Base-by-base conservation (phyloP, 2,888 invertebrate genomes). In the Drosophila prostipennis region DNA sequence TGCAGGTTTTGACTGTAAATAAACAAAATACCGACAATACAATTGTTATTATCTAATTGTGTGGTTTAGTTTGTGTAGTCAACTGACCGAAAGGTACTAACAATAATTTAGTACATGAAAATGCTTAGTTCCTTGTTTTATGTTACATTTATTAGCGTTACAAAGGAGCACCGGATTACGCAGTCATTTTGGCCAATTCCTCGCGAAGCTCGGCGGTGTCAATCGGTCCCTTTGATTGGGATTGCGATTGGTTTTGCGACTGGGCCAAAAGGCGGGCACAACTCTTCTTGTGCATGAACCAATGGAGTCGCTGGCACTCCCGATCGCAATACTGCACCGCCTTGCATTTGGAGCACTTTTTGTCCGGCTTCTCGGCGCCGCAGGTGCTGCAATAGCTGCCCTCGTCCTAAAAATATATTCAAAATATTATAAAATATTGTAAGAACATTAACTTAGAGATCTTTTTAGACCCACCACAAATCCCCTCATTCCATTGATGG, bases 301-400 rank as follows among this genome's bases (percentile, higher is more conserved):
- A 97, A 91, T 97, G 98, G 49, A 98, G 93, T 76, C 97, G 95
- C 91, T 99, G 99, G 91, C 99, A 99, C 89, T 96, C 96, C 69
- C 96, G 94, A 92, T 98, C 96, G 92, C 99, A 99, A 91, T 99
- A 99, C 90, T 96, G 96, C 55, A 97, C 97, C 63, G 94, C 94
- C 93, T 97, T 98, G 92, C 99, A 99, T 91, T 97, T 97, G 10
- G 98, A 96, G 92, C 99, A 99, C 91, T 98, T 97, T 91, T 98
- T 98, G 7, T 95, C 94, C 0, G 98, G 97, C 79, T 96, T 96
- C 82, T 97, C 96, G 86, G 97, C 96, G 0, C 96, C 96, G 89
- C 98, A 98, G 1, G 97, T 96, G 63, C 95, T 95, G 91, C 98
- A 98, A 87, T 93, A 94, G 11, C 94, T 93, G 54, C 94, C 93